These are phyloP conservation scores for Brachionus paranguensis DNA, from an alignment of 1,140 invertebrate species.

Conservation along the genomic window DNA sequence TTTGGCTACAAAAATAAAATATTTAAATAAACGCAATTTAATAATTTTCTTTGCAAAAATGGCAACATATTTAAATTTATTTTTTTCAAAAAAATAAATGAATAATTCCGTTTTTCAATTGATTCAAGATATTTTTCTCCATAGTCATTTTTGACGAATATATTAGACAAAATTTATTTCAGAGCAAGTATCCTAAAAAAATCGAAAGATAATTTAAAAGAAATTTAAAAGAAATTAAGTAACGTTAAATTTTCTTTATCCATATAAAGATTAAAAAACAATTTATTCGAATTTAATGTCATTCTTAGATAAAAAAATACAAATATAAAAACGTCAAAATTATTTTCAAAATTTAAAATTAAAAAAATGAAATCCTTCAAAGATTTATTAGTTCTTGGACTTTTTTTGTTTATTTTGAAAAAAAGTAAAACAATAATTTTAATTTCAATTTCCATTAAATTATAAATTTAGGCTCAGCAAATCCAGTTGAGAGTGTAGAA, in stretches of 20 bases:
- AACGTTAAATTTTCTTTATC: background rate
- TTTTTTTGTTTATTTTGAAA: background rate
- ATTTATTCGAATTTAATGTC: background rate
- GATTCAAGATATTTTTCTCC: too few relatives aligned
- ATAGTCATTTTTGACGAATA: too few relatives aligned
- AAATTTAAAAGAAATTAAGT: background rate
- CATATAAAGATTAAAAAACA: background rate
- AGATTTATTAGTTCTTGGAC: background rate
- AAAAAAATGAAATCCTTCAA: background rate
- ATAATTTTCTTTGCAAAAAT: background rate
- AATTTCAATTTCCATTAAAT: background rate
- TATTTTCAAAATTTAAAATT: background rate
- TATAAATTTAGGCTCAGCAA: background rate
- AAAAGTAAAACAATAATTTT: background rate
- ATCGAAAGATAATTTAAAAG: too few relatives aligned
- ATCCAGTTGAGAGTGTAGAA: background rate
- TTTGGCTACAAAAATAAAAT: background rate
- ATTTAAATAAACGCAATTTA: background rate
- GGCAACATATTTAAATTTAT: background rate
- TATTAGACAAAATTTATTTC: too few relatives aligned
- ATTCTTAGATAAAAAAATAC: background rate
- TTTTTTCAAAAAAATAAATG: too few relatives aligned
- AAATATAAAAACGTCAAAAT: background rate
- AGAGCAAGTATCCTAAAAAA: too few relatives aligned
- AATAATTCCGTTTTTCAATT: too few relatives aligned